Evolutionary conservation across 2,113 vertebrate species (phyloP).

Genomic region (Raphicerus campestris): DNA sequence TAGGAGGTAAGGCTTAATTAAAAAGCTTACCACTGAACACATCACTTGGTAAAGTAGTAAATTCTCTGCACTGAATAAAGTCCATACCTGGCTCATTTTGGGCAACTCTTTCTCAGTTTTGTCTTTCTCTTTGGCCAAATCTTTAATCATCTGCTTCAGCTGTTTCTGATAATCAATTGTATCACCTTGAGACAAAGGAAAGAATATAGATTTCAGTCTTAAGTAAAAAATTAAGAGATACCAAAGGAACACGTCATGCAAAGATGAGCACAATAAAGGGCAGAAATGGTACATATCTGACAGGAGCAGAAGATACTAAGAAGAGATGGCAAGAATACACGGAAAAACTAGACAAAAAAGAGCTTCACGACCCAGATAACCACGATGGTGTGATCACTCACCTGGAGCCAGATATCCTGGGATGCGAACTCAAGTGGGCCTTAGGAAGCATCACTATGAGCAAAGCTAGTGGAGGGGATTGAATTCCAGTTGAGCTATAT

Average conservation of each 20-base stretch:
- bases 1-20: background rate
- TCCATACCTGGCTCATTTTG: conserved; percentile 93
- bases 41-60: background rate
- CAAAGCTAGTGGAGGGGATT: background rate
- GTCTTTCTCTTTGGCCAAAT: conserved; percentile 91
- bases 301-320: background rate
- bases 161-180: conserved; percentile 91
- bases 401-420: background rate
- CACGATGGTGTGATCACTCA: background rate
- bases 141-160: conserved; percentile 95
- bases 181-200: conserved; percentile 75
- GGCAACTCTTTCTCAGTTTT: conserved; percentile 88
- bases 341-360: background rate
- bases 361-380: background rate
- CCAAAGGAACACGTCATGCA: background rate
- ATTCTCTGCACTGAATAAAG: background rate
- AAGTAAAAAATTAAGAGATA: background rate
- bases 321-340: background rate
- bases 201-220: background rate
- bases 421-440: background rate
- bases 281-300: background rate
- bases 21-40: background rate
- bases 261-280: background rate
- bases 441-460: background rate
- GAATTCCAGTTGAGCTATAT: background rate